Evolutionary conservation across 2,888 invertebrate species (phyloP).

Genomic region (Philereme transversata): DNA sequence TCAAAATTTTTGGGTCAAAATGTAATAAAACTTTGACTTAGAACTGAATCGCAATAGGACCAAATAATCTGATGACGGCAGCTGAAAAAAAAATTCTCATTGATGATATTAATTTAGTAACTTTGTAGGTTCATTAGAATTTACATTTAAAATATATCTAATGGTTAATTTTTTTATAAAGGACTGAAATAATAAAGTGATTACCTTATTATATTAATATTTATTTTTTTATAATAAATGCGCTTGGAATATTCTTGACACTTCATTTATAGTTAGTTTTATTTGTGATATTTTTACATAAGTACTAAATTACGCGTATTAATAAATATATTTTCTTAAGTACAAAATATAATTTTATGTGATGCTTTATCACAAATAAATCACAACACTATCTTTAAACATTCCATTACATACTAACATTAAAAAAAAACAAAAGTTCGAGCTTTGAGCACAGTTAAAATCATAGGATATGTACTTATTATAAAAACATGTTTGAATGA

Average conservation of each 20-base stretch:
- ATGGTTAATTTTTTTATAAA: too few relatives aligned
- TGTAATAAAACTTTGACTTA: too few relatives aligned
- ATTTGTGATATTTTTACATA: background rate
- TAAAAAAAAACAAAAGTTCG: background rate
- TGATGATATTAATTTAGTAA: too few relatives aligned
- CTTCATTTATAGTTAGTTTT: background rate
- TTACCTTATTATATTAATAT: background rate
- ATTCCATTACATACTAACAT: background rate
- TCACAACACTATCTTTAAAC: slow-evolving; percentile 6
- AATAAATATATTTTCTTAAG: background rate
- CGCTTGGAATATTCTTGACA: slow-evolving; percentile 3
- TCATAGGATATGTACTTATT: background rate
- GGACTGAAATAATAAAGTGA: background rate
- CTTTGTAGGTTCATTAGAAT: too few relatives aligned
- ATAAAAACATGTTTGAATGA: too few relatives aligned
- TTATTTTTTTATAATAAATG: slow-evolving; percentile 15
- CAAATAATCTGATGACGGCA: too few relatives aligned
- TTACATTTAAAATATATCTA: too few relatives aligned
- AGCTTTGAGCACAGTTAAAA: background rate
- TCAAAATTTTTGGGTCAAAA: too few relatives aligned
- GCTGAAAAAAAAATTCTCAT: too few relatives aligned
- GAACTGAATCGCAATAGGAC: too few relatives aligned
- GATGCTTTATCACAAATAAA: slow-evolving; percentile 4
- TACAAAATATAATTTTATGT: background rate
- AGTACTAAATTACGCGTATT: too few relatives aligned